phyloP scores from a whole-genome alignment of 1,140 invertebrate species.

The fruit fly (Drosophila melanogaster) region Release_6_plus_ISO1_MT NT_033777.3:25347501-25348000 shows the following conservation, averaged over 20 bases:
- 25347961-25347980: constrained; percentile 72
- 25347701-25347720: constrained; percentile 49
- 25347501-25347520: constrained; percentile 4
- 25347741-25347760: constrained; percentile 58
- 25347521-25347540: background rate
- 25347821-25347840: constrained; percentile 42
- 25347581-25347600: constrained; percentile 3
- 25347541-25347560: constrained; percentile 13
- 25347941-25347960: constrained; percentile 73
- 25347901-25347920: constrained; percentile 35
- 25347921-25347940: constrained; percentile 54
- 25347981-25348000: constrained; percentile 68
- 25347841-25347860: constrained; percentile 43
- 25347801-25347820: constrained; percentile 51
- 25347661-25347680: constrained; percentile 49
- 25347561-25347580: constrained; percentile 25
- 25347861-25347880: constrained; percentile 44
- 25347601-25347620: constrained; percentile 19
- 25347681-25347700: background rate
- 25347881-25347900: constrained; percentile 12
- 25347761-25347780: constrained; percentile 48
- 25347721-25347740: constrained; percentile 63
- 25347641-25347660: constrained; percentile 22
- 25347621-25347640: background rate
- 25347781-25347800: constrained; percentile 18